Evolutionary conservation across 2,113 vertebrate species (phyloP).

Genomic region (Rhinopomastus cyanomelas): DNA sequence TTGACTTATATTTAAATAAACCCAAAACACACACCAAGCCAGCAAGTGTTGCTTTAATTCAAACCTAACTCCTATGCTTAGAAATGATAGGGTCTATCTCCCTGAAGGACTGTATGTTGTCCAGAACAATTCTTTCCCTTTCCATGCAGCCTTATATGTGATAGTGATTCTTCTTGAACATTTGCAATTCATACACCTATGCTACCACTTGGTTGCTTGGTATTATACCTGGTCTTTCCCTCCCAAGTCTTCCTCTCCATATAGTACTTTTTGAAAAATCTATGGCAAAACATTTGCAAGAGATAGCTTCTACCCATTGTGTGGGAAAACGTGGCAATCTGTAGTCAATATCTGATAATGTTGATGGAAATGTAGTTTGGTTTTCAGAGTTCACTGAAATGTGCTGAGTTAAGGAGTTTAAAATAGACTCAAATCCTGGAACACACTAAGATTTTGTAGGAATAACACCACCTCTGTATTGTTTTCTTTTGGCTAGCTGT

Average conservation of each 20-base stretch:
- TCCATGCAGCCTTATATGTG: background rate
- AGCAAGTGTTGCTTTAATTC: background rate
- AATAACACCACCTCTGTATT: background rate
- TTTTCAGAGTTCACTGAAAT: background rate
- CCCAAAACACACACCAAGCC: background rate
- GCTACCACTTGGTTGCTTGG: background rate
- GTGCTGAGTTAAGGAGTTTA: background rate
- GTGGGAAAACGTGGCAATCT: background rate
- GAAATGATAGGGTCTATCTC: background rate
- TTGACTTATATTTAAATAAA: background rate
- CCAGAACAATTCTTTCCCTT: background rate
- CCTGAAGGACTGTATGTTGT: background rate
- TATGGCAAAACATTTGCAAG: background rate
- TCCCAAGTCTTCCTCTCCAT: background rate
- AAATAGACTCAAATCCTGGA: background rate
- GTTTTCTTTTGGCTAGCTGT: background rate
- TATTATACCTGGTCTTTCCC: background rate
- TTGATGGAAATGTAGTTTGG: background rate
- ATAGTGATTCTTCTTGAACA: background rate
- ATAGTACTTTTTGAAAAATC: background rate
- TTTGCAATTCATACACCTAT: background rate
- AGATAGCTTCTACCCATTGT: background rate
- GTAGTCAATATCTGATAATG: background rate
- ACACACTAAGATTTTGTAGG: background rate
- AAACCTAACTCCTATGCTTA: constrained; percentile 12